These are phyloP conservation scores for Omphaloscelis lunosa DNA, from an alignment of 2,888 invertebrate genomes.

Conservation along the genomic window DNA sequence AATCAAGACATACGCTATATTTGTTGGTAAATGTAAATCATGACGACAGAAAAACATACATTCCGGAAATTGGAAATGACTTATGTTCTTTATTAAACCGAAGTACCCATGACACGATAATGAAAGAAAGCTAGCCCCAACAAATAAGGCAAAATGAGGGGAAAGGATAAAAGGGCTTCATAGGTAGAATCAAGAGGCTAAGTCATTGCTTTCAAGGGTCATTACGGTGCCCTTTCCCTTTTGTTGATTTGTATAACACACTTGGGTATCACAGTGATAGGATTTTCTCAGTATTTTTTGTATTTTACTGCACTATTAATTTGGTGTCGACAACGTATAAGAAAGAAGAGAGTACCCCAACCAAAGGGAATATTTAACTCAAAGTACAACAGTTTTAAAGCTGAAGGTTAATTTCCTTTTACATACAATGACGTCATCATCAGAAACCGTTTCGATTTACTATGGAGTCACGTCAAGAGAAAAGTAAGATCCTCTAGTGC, in stretches of 20 bases:
- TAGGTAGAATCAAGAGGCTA: slow-evolving; percentile 60
- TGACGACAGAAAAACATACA: not conserved
- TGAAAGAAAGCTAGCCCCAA: slow-evolving; percentile 21
- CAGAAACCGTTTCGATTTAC: not conserved
- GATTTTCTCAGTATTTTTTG: slow-evolving; percentile 10
- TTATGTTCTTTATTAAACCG: slow-evolving; percentile 7
- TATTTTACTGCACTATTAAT: slow-evolving; percentile 21
- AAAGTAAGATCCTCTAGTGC: not conserved
- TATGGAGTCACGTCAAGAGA: too few relatives aligned
- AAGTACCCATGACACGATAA: slow-evolving; percentile 15
- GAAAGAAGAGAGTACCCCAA: not conserved
- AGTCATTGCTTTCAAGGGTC: slow-evolving; percentile 57
- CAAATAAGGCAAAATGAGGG: slow-evolving; percentile 52
- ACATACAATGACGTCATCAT: not conserved
- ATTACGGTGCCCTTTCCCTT: slow-evolving; percentile 37
- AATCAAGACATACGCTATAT: not conserved
- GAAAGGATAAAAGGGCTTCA: slow-evolving; percentile 47
- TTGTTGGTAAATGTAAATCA: not conserved
- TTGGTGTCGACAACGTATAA: not conserved
- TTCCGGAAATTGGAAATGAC: not conserved
- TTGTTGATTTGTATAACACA: slow-evolving; percentile 45
- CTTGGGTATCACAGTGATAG: slow-evolving; percentile 6
- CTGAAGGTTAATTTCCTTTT: not conserved
- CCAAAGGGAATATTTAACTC: not conserved
- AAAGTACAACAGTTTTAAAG: not conserved